Percentiles rank a stretch among this genome's conserved stretches.
Evolutionary conservation across 2,888 invertebrate genomes (phyloP).

Genomic region (Bhutanitis thaidina): DNA sequence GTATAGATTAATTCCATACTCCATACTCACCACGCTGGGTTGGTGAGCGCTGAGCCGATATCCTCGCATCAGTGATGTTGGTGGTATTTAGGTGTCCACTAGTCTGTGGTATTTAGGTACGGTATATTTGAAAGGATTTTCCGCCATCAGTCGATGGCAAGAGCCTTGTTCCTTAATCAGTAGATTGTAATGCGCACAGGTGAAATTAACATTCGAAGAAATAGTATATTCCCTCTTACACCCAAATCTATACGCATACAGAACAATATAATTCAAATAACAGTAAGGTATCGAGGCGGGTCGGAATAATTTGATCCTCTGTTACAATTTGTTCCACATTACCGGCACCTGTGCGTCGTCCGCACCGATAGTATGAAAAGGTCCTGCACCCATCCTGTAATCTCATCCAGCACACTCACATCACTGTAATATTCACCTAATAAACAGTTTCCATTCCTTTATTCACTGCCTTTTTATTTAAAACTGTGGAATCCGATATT

Average conservation of each 20-base stretch:
- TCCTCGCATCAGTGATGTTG: too few relatives aligned
- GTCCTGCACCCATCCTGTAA: constrained; percentile 48
- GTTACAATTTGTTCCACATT: constrained; percentile 63
- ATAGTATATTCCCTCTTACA: not conserved
- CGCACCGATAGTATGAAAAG: constrained; percentile 47
- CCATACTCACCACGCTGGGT: too few relatives aligned
- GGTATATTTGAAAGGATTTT: too few relatives aligned
- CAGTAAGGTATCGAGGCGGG: constrained; percentile 4
- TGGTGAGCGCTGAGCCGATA: too few relatives aligned
- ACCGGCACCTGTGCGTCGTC: constrained; percentile 58
- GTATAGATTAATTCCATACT: too few relatives aligned
- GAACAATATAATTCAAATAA: constrained; percentile 9
- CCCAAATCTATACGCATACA: not conserved
- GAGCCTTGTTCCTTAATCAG: too few relatives aligned
- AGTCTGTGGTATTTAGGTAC: too few relatives aligned
- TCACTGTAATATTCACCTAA: constrained; percentile 65
- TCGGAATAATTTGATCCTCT: constrained; percentile 26
- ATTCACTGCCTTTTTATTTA: constrained; percentile 21
- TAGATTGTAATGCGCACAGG: too few relatives aligned
- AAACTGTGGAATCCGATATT: constrained; percentile 50
- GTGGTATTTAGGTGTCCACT: too few relatives aligned
- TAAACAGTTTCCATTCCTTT: constrained; percentile 59
- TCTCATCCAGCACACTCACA: constrained; percentile 51
- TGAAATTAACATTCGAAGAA: too few relatives aligned
- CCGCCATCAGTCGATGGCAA: too few relatives aligned